phyloP scores from a whole-genome alignment of 1,140 invertebrate species.

The Aphis craccivora region DNA sequence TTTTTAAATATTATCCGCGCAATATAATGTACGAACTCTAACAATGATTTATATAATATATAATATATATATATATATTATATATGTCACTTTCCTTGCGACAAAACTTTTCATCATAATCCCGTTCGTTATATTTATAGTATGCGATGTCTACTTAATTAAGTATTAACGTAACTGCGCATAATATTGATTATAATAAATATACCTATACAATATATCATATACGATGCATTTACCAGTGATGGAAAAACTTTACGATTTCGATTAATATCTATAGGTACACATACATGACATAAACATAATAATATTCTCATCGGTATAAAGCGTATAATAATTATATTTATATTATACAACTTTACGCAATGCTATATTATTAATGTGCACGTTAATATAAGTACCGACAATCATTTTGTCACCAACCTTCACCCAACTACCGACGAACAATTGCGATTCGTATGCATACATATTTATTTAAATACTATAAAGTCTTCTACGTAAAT shows the following conservation, averaged over 20 bases:
- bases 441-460: background rate
- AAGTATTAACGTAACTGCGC: background rate
- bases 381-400: background rate
- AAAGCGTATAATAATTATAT: background rate
- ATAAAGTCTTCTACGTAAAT: background rate
- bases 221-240: background rate
- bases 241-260: background rate
- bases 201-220: background rate
- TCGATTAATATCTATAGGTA: slow-evolving; percentile 5
- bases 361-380: background rate
- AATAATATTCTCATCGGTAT: background rate
- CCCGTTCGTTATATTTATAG: background rate
- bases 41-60: background rate
- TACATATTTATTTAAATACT: background rate
- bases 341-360: background rate
- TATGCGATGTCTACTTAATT: background rate
- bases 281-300: background rate
- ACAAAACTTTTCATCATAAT: background rate
- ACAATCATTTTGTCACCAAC: background rate
- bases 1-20: background rate
- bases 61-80: background rate
- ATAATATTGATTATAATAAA: background rate
- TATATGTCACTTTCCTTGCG: background rate
- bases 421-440: background rate
- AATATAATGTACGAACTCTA: background rate